Percentiles rank a stretch among this genome's conserved stretches.
Conservation (phyloP, 2,888 invertebrate genomes). For the Synanthedon andrenaeformis region DNA sequence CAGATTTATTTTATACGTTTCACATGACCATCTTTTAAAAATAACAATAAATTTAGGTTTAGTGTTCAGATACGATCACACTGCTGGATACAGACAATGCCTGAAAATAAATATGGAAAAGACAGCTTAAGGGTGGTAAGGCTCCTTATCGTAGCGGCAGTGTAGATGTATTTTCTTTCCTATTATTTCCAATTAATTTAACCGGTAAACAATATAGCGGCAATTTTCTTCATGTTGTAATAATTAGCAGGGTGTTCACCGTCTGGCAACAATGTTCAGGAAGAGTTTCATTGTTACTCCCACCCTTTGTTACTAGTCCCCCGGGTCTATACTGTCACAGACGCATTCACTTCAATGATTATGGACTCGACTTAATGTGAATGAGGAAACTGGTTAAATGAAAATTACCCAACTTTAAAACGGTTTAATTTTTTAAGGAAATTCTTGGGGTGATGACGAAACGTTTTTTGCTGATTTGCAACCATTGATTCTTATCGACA, state of each 20-base stretch:
- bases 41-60: too few species aligned
- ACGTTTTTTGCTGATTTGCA: not conserved
- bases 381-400: slow-evolving; percentile 20
- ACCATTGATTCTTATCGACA: not conserved
- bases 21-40: too few species aligned
- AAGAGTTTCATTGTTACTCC: slow-evolving; percentile 44
- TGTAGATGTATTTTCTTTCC: not conserved
- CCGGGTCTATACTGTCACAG: slow-evolving; percentile 27
- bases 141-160: too few species aligned
- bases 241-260: slow-evolving; percentile 37
- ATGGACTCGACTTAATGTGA: slow-evolving; percentile 28
- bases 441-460: not conserved
- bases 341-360: slow-evolving; percentile 36
- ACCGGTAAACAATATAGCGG: not conserved
- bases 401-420: not conserved
- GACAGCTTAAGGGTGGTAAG: too few species aligned
- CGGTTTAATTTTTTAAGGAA: not conserved
- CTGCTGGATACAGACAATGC: too few species aligned
- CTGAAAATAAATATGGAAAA: too few species aligned
- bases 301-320: slow-evolving; percentile 31
- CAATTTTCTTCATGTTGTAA: slow-evolving; percentile 18
- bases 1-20: too few species aligned
- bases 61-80: too few species aligned
- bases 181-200: slow-evolving; percentile 3
- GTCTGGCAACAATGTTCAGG: slow-evolving; percentile 30